Evolutionary conservation across 2,888 invertebrate species (phyloP).

Genomic region (Lapara coniferarum): DNA sequence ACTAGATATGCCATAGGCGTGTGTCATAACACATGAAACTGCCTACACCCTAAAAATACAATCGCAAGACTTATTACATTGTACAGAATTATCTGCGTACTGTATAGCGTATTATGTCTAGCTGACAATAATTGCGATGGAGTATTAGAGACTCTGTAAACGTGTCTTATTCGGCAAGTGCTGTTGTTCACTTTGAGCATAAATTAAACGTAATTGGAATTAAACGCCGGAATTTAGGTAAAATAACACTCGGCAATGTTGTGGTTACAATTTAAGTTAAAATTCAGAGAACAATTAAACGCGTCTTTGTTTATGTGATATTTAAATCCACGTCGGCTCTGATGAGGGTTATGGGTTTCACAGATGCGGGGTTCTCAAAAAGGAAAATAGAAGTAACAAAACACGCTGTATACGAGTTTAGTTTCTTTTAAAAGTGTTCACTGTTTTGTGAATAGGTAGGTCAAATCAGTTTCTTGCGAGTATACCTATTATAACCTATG

Average conservation of each 20-base stretch:
- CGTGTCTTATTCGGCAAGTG: too few relatives aligned
- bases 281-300: not conserved
- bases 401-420: not conserved
- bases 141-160: not conserved
- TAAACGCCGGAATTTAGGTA: not conserved
- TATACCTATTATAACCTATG: too few relatives aligned
- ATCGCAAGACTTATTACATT: too few relatives aligned
- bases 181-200: not conserved
- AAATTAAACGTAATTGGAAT: not conserved
- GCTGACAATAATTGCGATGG: not conserved
- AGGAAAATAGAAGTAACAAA: not conserved
- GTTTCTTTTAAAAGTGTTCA: too few relatives aligned
- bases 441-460: too few relatives aligned
- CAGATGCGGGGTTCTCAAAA: not conserved
- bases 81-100: not conserved
- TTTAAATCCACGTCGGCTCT: not conserved
- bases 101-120: not conserved
- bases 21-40: too few relatives aligned
- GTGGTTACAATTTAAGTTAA: not conserved
- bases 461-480: too few relatives aligned
- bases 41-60: too few relatives aligned
- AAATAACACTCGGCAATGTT: not conserved
- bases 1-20: too few relatives aligned
- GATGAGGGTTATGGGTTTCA: not conserved
- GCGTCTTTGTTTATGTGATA: not conserved